Base-by-base conservation (phyloP, 1,140 invertebrate species). In the Battus philenor region DNA sequence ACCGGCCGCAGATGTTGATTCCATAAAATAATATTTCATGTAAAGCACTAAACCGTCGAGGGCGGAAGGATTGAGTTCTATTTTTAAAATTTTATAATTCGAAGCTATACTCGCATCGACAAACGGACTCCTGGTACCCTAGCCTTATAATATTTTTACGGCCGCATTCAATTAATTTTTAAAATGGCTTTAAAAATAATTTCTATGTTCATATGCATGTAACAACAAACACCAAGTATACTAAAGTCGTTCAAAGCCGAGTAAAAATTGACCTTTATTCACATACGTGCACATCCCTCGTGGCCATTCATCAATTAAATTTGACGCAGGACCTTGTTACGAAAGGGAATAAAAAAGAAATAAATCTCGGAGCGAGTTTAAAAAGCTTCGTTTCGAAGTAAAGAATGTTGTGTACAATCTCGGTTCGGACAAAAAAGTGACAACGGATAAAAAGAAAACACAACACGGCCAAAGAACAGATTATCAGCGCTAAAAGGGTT, bases 21-120 rank as follows among this genome's bases (percentile, higher is more conserved):
- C 76, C 78, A 82, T 84, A 82, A 82, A 84, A 84, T 84, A 82
- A 84, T 84, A 84, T 84, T 82, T 84, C 80, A 84, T 84, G 80
- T 84, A 84, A 84, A 84, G 73, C 74, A 74, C 77, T 72, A 81
- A 76, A 68, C 68, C 69, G 73, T 73, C 68, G 76, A 82, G 78
- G 80, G 76, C 74, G 80, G 76, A 84, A 82, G 80, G 76, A 80
- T 82, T 80, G 76, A 68, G 67, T 84, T 82, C 78, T 82, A 82
- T 84, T 84, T 84, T 78, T 75, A 79, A 81, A 76, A 65, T 76
- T 78, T 77, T 80, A n/a, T n/a, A n/a, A 80, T 81, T 81, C 76
- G 70, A 77, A 18, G 70, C 78, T 75, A 75, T 80, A 79, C 68
- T 62, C 62, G 54, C 46, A 48, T 58, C 53, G 6, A 49, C 57